Evolutionary conservation across 2,888 invertebrate genomes (phyloP), one percentile per base, ranked within the genome.

Genomic region (Entomobrya multifasciata): DNA sequence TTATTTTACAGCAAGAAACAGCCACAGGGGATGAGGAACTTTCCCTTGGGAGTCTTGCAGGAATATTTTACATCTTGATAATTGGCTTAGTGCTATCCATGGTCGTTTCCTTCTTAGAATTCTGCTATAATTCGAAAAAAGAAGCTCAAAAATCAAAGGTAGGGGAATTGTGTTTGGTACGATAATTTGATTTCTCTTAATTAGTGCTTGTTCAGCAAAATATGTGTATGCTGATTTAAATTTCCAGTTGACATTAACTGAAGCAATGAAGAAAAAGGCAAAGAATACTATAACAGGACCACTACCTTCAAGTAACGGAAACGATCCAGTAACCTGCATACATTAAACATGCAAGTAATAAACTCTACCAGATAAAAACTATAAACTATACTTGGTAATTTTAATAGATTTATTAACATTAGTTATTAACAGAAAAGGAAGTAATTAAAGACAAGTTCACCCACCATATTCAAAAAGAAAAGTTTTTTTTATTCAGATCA

Each of bases 31-130:
- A 93, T 92, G 84, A 97, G 91, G 98, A 98, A 92, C 94, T 99
- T 92, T 97, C 98, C 27, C 94, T 99, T 88, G 97, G 97, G 92
- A 99, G 99, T 94, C 98, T 99, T 60, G 99, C 99, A 15, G 99
- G 99, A 55, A 97, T 99, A 92, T 99, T 99, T 94, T 99, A 99
- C 94, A 99, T 99, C 92, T 94, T 99, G 86, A 97, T 99, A 91
- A 98, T 97, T 49, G 99, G 99, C 36, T 94, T 99, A 87, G 95
- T 97, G 27, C 93, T 99, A 47, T 98, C 99, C 25, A 95, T 99
- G 92, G 95, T 96, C 6, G 97, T 98, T 52, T 98, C 99, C 6
- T 94, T 99, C 78, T 93, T 98, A 81, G 99, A 99, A 93, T 99
- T 99, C 93, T 97, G 98, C 93, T 98, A 97, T 93, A 97, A 97